Evolutionary conservation across 2,113 vertebrate genomes (phyloP).

Genomic region (Podocnemis expansa): DNA sequence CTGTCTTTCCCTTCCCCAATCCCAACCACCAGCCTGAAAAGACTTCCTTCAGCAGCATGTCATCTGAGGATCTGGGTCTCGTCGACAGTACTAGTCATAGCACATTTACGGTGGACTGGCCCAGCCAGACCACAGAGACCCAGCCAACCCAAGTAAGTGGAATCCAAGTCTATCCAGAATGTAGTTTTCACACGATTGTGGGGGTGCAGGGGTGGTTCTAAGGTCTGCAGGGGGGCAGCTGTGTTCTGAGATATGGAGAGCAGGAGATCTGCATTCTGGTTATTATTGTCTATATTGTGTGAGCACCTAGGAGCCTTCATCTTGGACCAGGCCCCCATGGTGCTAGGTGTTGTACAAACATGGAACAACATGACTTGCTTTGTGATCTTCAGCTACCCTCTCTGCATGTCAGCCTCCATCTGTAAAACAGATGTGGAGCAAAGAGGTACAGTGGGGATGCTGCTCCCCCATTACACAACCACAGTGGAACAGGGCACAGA

Average conservation of each 20-base stretch:
- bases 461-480: neutral
- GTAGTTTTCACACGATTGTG: neutral
- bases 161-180: neutral
- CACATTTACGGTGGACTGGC: conserved; percentile 74
- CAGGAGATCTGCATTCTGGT: neutral
- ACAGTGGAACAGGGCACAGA: neutral
- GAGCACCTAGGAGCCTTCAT: neutral
- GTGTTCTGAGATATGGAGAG: neutral
- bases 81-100: conserved; percentile 47
- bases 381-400: no score
- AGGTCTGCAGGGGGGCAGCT: neutral
- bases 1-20: neutral
- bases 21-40: conserved; percentile 78
- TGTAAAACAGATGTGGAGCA: neutral
- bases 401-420: no score
- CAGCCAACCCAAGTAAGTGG: conserved; percentile 76
- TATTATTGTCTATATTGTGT: neutral
- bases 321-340: neutral
- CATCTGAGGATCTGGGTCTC: conserved; percentile 61
- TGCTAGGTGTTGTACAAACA: neutral
- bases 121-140: conserved; percentile 55
- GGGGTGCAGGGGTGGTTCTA: neutral
- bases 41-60: conserved; percentile 65
- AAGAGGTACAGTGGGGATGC: neutral
- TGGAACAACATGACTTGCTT: neutral